Percentiles rank a stretch among this genome's conserved stretches.
These are phyloP conservation scores for Bambusicola thoracicus DNA, from an alignment of 2,113 vertebrate species.

Conservation along the genomic window DNA sequence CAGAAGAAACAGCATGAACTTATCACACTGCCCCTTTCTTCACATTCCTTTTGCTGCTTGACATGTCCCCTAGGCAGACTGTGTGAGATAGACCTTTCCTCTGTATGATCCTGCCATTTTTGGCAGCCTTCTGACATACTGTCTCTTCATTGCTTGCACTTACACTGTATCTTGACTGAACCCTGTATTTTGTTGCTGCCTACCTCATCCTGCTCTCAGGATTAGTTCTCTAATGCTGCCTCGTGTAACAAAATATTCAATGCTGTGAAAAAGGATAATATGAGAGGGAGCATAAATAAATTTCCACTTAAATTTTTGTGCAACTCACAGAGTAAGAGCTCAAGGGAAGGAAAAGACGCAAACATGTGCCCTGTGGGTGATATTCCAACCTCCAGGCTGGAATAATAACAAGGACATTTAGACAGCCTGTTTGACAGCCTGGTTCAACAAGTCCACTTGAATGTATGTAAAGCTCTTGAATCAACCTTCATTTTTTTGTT, in stretches of 20 bases:
- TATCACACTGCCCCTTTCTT: constrained; percentile 31
- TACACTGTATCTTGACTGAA: constrained; percentile 13
- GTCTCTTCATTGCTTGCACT: not conserved
- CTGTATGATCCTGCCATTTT: constrained; percentile 24
- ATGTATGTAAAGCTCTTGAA: not conserved
- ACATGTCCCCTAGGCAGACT: constrained; percentile 22
- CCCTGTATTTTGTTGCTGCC: not conserved
- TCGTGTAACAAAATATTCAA: not conserved
- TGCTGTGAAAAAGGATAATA: not conserved
- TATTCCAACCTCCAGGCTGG: constrained; percentile 43
- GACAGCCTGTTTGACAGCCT: constrained; percentile 37
- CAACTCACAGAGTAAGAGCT: constrained; percentile 4
- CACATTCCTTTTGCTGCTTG: constrained; percentile 17
- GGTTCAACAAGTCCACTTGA: constrained; percentile 3
- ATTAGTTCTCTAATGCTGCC: not conserved
- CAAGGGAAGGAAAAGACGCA: not conserved
- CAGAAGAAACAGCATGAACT: not conserved
- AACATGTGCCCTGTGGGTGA: not conserved
- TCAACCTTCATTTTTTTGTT: not conserved
- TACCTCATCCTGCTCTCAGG: constrained; percentile 2
- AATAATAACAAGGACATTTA: constrained; percentile 37
- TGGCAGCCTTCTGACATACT: constrained; percentile 23
- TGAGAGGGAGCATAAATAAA: not conserved
- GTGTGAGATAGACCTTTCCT: constrained; percentile 26
- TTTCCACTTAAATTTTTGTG: constrained; percentile 23